Base-by-base conservation (phyloP, 2,797 vertebrate species). In the Myotis vivesi region DNA sequence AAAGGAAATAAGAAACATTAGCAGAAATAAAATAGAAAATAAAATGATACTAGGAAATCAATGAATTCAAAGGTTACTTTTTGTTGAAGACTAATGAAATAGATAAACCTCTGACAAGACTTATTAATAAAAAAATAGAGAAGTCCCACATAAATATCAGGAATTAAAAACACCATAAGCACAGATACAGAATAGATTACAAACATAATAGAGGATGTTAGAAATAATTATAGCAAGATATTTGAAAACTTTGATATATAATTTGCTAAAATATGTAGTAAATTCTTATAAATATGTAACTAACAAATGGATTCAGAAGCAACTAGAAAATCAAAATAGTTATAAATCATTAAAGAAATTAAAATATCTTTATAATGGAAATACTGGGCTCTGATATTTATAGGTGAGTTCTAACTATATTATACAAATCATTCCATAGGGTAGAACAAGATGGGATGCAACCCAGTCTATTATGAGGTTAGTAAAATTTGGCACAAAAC, bases 321-420 rank as follows among this genome's bases (percentile, higher is more conserved):
- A 95, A 73, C 28, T 57, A 87, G 25, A 90, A 93, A 93, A 73
- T 73, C 28, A 59, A 84, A 85, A 49, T 59, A 72, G 44, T 72
- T 73, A 33, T 85, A 92, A 84, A 81, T 41, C 55, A 87, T 59
- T 79, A 89, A 93, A 83, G 46, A 93, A 64, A 30, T 49, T 33
- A 83, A 95, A 94, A 90, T 51, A 92, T 41, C 53, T 49, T 33
- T 6, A 30, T 68, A 57, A 59, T 38, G 9, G 59, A 90, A 80
- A 57, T 46, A 73, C 3, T 11, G 69, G 77, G 4, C 16, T 49
- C 30, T 82, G 23, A 44, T 85, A 57, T 73, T 69, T 89, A 92
- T 88, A 94, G 25, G 23, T 82, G 66, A 92, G 4, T 57, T 89
- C 51, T 88, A 41, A n/a, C 38, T 64, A 23, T 30, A 64, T 25